These are phyloP conservation scores for Agrilus biguttatus DNA, from an alignment of 2,888 invertebrate genomes.

Conservation along the genomic window DNA sequence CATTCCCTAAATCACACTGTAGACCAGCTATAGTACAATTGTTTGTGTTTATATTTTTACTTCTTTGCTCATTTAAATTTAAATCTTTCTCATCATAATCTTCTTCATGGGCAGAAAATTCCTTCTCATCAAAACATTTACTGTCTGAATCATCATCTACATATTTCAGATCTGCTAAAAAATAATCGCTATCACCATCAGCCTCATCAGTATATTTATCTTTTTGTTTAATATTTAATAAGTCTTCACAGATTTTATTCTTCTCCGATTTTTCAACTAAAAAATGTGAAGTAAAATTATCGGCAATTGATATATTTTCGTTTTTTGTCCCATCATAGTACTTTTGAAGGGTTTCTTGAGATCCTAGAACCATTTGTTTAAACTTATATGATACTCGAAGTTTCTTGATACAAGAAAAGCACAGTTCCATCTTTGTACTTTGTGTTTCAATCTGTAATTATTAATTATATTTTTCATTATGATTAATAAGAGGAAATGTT, in stretches of 20 bases:
- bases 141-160: too few relatives aligned
- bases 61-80: neutral
- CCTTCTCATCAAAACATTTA: too few relatives aligned
- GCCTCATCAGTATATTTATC: neutral
- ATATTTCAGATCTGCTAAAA: neutral
- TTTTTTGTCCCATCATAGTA: neutral
- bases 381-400: slow-evolving; percentile 15
- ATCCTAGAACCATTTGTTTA: slow-evolving; percentile 14
- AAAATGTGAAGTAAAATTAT: neutral
- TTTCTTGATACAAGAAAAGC: slow-evolving; percentile 12
- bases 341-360: slow-evolving; percentile 14
- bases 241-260: too few relatives aligned
- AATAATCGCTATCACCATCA: slow-evolving; percentile 3
- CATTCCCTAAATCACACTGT: neutral
- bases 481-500: neutral
- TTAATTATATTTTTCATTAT: neutral
- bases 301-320: neutral
- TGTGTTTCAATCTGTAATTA: neutral
- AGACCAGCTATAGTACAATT: neutral
- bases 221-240: too few relatives aligned
- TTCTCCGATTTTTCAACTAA: too few relatives aligned
- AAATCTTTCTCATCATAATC: neutral
- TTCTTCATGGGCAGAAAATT: neutral
- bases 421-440: slow-evolving; percentile 15
- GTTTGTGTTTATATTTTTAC: neutral